Evolutionary conservation across 2,113 vertebrate species (phyloP).

Genomic region (Microtus richardsoni): DNA sequence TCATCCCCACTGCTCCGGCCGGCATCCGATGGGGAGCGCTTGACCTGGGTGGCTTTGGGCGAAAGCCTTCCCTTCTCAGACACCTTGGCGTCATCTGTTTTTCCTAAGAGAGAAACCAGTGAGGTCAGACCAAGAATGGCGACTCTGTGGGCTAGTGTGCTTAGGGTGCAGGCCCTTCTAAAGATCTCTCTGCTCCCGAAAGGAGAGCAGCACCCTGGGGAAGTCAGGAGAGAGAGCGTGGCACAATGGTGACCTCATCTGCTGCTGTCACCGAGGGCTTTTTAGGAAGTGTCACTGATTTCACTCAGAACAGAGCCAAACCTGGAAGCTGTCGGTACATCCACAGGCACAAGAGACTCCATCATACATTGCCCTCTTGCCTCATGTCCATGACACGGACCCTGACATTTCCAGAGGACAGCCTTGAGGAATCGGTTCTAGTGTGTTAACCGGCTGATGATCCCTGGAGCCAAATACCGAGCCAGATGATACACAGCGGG

Average conservation of each 20-base stretch:
- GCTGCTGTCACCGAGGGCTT: background rate
- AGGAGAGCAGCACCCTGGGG: background rate
- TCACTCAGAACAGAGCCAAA: conserved; percentile 19
- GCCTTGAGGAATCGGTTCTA: too few species aligned
- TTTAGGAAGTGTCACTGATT: background rate
- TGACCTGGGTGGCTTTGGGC: conserved; percentile 92
- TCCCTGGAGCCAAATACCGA: too few species aligned
- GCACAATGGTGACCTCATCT: background rate
- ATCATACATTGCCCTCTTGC: background rate
- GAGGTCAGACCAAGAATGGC: conserved; percentile 29
- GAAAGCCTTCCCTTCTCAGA: conserved; percentile 96
- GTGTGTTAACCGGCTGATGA: background rate
- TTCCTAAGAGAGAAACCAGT: conserved; percentile 86
- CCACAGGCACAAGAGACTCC: background rate
- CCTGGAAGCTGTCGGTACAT: background rate
- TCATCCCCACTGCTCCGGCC: conserved; percentile 97
- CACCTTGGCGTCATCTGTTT: conserved; percentile 98
- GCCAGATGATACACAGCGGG: background rate
- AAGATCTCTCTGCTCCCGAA: conserved; percentile 6
- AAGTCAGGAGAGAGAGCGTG: conserved; percentile 4
- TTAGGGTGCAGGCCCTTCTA: background rate
- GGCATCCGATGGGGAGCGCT: conserved; percentile 95
- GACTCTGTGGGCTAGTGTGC: background rate
- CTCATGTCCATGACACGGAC: background rate
- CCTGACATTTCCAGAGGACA: background rate